Conservation (phyloP, 2,113 vertebrate species). For the Pangasianodon hypophthalmus region DNA sequence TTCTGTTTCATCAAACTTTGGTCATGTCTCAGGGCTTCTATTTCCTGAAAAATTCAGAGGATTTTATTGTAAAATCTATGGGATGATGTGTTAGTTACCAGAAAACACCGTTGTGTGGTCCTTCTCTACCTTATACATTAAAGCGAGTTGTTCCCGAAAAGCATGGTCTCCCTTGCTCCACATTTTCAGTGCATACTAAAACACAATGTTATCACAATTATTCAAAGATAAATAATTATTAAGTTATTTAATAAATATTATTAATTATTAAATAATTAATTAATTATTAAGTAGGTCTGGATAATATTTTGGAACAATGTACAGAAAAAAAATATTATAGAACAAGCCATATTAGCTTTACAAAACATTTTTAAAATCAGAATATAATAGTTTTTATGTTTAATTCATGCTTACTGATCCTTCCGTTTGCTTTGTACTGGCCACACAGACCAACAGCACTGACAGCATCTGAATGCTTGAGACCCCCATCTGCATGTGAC, state of each 20-base stretch:
- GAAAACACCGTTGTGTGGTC: not conserved
- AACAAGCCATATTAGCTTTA: not conserved
- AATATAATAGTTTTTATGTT: not conserved
- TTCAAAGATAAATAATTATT: not conserved
- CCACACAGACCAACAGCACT: constrained; percentile 51
- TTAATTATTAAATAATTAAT: no score
- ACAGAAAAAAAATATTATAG: not conserved
- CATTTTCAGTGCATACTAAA: constrained; percentile 36
- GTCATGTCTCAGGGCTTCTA: constrained; percentile 54
- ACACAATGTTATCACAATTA: not conserved
- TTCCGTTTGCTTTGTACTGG: constrained; percentile 36
- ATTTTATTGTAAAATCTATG: not conserved
- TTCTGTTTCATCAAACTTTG: constrained; percentile 58
- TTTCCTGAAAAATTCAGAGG: constrained; percentile 51
- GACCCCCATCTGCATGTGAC: constrained; percentile 30
- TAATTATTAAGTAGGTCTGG: not conserved
- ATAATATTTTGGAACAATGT: not conserved
- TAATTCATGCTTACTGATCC: constrained; percentile 52
- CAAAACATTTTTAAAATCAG: not conserved
- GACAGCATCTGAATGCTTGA: constrained; percentile 47
- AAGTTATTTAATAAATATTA: no score
- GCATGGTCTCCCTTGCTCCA: constrained; percentile 24
- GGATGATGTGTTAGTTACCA: not conserved
- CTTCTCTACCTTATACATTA: constrained; percentile 32
- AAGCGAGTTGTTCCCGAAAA: constrained; percentile 37